A percentile compares a stretch with the other conserved stretches of the same genome.
These are phyloP conservation scores for Odontothrips loti DNA, from an alignment of 2,888 invertebrate genomes.

Conservation along the genomic window DNA sequence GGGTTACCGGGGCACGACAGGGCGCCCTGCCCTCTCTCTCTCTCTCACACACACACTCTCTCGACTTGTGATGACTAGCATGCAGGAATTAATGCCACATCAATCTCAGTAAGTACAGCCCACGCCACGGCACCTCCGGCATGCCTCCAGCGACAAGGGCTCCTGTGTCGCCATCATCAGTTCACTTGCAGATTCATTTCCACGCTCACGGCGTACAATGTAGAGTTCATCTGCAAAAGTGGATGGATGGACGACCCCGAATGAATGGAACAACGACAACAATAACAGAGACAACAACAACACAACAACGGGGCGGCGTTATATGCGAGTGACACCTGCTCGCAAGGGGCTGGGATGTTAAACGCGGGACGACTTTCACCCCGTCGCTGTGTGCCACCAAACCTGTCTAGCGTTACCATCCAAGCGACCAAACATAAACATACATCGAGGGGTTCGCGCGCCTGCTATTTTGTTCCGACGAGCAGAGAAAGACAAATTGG, in stretches of 20 bases:
- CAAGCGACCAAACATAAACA: too few relatives aligned
- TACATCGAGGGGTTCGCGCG: too few relatives aligned
- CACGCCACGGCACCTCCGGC: neutral
- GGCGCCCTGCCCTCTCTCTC: neutral
- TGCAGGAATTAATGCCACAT: slow-evolving; percentile 20
- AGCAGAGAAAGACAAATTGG: too few relatives aligned
- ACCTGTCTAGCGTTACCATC: too few relatives aligned
- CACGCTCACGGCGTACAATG: neutral
- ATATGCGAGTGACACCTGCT: too few relatives aligned
- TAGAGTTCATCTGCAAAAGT: neutral
- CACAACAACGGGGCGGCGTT: too few relatives aligned
- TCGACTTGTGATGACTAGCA: slow-evolving; percentile 16
- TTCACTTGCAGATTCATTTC: slow-evolving; percentile 3
- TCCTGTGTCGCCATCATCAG: neutral
- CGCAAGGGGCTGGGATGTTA: too few relatives aligned
- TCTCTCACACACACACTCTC: neutral
- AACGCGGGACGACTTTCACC: too few relatives aligned
- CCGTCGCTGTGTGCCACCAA: too few relatives aligned
- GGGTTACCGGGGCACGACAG: neutral
- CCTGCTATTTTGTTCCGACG: too few relatives aligned
- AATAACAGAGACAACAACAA: too few relatives aligned
- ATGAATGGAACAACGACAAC: neutral
- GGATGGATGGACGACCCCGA: neutral
- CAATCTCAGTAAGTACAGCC: slow-evolving; percentile 22
- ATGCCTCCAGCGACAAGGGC: neutral